Base-by-base conservation (phyloP, 2,888 invertebrate genomes). In the Drosophila borealis region DNA sequence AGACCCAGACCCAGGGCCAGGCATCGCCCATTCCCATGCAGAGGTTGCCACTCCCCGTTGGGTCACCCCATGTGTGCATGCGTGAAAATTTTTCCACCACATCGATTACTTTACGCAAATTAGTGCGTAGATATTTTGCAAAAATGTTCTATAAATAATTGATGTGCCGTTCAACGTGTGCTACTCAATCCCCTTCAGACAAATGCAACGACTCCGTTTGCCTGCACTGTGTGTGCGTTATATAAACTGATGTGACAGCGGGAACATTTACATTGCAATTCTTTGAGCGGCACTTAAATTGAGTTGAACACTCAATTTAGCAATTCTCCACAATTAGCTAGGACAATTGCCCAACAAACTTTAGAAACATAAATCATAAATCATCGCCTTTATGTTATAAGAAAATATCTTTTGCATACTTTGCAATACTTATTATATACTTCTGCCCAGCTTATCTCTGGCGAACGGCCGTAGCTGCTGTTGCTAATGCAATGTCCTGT, bases 41-140 rank as follows among this genome's bases (percentile, higher is more conserved):
- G 42, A 57, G 37, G 41, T 45, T 60, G 51, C 62, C 61, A 67
- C 42, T 62, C 48, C 17, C 29, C 54, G 25, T 49, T 37, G 45
- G 51, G 42, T 70, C 48, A 78, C 61, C 78, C 74, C 81, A 78
- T 77, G 72, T 86, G 80, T 85, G 88, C 78, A 82, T 89, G 87
- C 89, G 80, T 88, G 78, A 74, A 89, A 82, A 86, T 80, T 86
- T 79, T 86, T 86, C 85, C 85, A 89, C 89, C 85, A 86, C 85
- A 86, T 86, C 85, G 85, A 86, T 86, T 89, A 89, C 85, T 89
- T 86, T 89, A 86, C 89, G 81, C 85, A 89, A 86, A 89, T 86
- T 86, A 86, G 85, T 86, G 89, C 85, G 85, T 89, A 88, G 85
- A 86, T 86, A 89, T 86, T 86, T 86, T 89, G 89, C 89, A 89